Evolutionary conservation across 2,113 vertebrate genomes (phyloP).

Genomic region (Ceyx margarethae): DNA sequence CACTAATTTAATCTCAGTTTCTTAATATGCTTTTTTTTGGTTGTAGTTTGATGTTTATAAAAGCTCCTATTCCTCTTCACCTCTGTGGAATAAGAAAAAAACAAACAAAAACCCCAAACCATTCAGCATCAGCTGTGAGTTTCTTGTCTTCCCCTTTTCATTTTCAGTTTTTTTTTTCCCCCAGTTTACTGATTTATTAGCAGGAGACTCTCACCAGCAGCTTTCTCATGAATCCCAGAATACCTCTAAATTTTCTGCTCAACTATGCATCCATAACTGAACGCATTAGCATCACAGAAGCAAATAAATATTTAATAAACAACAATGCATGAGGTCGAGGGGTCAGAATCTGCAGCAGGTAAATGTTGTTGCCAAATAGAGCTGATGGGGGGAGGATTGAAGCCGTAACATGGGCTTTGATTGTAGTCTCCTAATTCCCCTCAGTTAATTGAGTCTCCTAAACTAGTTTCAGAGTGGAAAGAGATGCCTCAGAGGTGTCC

Average conservation of each 20-base stretch:
- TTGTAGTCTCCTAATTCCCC: neutral
- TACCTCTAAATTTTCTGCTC: conserved; percentile 19
- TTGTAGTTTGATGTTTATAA: neutral
- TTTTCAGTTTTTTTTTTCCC: neutral
- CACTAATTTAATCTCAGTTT: neutral
- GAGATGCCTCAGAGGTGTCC: neutral
- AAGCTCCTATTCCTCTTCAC: neutral
- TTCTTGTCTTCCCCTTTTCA: neutral
- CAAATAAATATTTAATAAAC: conserved; percentile 39
- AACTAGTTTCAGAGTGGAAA: neutral
- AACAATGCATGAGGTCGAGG: neutral
- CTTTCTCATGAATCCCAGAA: conserved; percentile 39
- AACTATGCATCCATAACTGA: conserved; percentile 1
- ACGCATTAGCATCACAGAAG: neutral
- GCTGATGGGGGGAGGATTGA: neutral
- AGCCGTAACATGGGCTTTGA: neutral
- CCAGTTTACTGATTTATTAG: neutral
- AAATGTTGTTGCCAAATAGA: neutral
- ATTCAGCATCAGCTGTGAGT: neutral
- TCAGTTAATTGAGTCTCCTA: neutral
- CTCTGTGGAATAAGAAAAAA: neutral
- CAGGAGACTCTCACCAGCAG: neutral
- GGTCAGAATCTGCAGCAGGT: neutral
- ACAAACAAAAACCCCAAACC: accelerated
- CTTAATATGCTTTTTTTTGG: neutral